phyloP scores from a whole-genome alignment of 2,888 invertebrate genomes.

The Drosophila leonis region DNA sequence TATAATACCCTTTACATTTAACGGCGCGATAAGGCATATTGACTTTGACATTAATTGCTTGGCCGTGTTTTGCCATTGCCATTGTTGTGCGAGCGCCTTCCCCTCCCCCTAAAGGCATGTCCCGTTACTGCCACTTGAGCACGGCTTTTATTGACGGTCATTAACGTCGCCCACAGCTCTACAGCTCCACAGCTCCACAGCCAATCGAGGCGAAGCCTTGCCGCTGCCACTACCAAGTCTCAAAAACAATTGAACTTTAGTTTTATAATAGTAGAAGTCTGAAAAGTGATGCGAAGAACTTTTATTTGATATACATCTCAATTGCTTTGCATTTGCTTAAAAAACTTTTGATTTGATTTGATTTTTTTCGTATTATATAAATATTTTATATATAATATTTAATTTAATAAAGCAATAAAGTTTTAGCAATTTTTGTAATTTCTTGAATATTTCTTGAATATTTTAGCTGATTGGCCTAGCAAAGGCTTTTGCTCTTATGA shows the following conservation, averaged over 20 bases:
- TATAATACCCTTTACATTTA: conserved; percentile 80
- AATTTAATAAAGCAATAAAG: neutral
- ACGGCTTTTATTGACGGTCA: conserved; percentile 79
- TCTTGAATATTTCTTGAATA: neutral
- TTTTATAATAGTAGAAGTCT: neutral
- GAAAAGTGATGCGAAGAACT: neutral
- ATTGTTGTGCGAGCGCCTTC: conserved; percentile 29
- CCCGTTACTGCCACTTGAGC: conserved; percentile 69
- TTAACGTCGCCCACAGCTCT: conserved; percentile 67
- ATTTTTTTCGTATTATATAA: neutral
- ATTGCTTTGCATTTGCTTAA: conserved; percentile 6
- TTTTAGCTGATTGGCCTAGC: neutral
- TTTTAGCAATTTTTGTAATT: neutral
- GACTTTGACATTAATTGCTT: conserved; percentile 77
- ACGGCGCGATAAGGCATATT: conserved; percentile 78
- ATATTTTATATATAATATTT: neutral
- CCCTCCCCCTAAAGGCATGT: conserved; percentile 43
- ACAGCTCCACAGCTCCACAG: too few relatives aligned
- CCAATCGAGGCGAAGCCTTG: conserved; percentile 24
- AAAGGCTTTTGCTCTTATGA: neutral
- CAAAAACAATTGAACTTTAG: conserved; percentile 20
- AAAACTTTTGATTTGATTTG: neutral
- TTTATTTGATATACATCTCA: neutral
- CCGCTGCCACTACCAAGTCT: conserved; percentile 4
- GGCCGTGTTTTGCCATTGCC: conserved; percentile 51